Percentiles rank a stretch among this genome's conserved stretches.
Evolutionary conservation across 2,113 vertebrate genomes (phyloP).

Genomic region (Redunca redunca): DNA sequence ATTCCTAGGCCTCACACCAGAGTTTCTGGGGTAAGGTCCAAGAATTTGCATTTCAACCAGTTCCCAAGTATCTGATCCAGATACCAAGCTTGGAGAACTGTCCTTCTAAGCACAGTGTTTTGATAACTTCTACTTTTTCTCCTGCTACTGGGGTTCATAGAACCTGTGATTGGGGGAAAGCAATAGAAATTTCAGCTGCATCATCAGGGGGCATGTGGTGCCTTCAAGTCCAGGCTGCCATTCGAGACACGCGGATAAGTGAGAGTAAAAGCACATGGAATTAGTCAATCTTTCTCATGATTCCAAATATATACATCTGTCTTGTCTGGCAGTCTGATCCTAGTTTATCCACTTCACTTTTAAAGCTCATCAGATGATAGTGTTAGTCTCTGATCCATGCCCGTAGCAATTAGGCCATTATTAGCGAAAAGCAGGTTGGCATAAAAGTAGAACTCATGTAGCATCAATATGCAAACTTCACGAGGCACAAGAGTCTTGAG

Average conservation of each 20-base stretch:
- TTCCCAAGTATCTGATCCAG: neutral
- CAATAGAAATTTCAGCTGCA: no score
- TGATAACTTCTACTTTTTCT: neutral
- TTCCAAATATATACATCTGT: neutral
- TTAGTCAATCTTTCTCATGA: neutral
- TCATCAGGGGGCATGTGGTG: neutral
- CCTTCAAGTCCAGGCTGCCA: neutral
- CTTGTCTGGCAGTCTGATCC: neutral
- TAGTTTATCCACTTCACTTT: neutral
- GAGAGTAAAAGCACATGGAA: neutral
- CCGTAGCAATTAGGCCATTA: neutral
- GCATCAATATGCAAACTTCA: neutral
- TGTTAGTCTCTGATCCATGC: neutral
- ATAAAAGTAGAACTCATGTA: neutral
- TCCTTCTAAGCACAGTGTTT: neutral
- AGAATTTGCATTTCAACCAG: neutral
- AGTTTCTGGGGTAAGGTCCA: neutral
- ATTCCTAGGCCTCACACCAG: neutral
- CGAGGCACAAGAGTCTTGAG: neutral
- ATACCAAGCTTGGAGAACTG: neutral
- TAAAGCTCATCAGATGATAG: neutral
- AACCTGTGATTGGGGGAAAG: neutral
- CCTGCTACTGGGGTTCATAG: neutral
- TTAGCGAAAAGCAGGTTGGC: neutral
- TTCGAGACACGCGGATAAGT: neutral